Conservation (phyloP, 2,888 invertebrate genomes). For the Synanthedon myopaeformis region DNA sequence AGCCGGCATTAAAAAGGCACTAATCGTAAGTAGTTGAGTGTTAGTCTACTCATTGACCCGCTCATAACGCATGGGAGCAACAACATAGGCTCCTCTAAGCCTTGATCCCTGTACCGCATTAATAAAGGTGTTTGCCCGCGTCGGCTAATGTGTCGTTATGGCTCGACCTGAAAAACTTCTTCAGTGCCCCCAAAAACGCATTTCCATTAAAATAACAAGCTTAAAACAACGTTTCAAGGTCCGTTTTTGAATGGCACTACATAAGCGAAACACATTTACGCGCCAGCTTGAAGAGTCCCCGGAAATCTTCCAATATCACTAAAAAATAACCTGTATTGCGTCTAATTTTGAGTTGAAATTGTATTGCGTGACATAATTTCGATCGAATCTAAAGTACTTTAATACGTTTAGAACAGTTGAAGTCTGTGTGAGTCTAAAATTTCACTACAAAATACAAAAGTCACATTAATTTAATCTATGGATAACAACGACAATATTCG, state of each 20-base stretch:
- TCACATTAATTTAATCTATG: too few relatives aligned
- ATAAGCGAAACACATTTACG: conserved; percentile 27
- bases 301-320: conserved; percentile 41
- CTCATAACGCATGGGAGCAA: background rate
- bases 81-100: conserved; percentile 19
- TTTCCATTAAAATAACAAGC: conserved; percentile 20
- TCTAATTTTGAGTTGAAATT: conserved; percentile 12
- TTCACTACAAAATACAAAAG: too few relatives aligned
- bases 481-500: too few relatives aligned
- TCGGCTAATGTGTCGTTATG: conserved; percentile 64
- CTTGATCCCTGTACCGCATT: conserved; percentile 57
- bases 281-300: conserved; percentile 38
- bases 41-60: background rate
- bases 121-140: conserved; percentile 62
- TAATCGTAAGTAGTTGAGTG: background rate
- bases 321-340: conserved; percentile 31
- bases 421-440: too few relatives aligned
- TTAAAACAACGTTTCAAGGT: conserved; percentile 6
- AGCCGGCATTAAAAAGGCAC: background rate
- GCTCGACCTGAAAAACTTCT: conserved; percentile 59
- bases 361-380: conserved; percentile 16
- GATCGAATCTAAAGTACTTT: conserved; percentile 29
- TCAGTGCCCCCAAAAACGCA: conserved; percentile 28
- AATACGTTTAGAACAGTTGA: conserved; percentile 12
- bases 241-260: background rate